phyloP scores from a whole-genome alignment of 2,113 vertebrate species.

The Lamprologus lemairii region DNA sequence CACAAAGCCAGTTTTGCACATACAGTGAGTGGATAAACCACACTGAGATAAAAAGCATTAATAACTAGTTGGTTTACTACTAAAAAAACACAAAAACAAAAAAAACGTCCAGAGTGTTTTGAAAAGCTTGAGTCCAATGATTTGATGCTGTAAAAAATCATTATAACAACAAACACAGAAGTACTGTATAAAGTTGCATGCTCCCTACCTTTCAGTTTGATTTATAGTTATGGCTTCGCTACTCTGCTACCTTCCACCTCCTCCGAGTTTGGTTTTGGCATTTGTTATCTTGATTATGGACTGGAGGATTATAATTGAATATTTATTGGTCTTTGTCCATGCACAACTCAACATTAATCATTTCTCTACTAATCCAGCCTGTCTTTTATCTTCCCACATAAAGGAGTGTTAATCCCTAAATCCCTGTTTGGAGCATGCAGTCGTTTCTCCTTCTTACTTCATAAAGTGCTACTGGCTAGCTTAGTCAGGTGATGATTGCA shows the following conservation, averaged over 20 bases:
- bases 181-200: background rate
- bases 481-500: conserved; percentile 20
- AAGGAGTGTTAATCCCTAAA: conserved; percentile 66
- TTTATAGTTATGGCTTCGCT: conserved; percentile 5
- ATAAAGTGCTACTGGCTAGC: conserved; percentile 26
- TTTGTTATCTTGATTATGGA: conserved; percentile 63
- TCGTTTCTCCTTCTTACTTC: conserved; percentile 39
- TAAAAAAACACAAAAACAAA: background rate
- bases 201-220: background rate
- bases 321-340: conserved; percentile 66
- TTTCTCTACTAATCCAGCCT: conserved; percentile 57
- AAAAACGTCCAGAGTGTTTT: background rate
- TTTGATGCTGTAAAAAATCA: background rate
- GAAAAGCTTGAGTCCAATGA: background rate
- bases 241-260: conserved; percentile 1
- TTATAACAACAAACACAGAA: background rate
- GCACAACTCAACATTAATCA: conserved; percentile 65
- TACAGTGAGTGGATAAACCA: background rate
- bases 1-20: background rate
- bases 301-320: conserved; percentile 61
- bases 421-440: conserved; percentile 60
- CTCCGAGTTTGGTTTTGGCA: conserved; percentile 23
- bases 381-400: conserved; percentile 67
- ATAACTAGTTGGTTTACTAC: background rate
- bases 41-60: background rate